Evolutionary conservation across 1,140 invertebrate genomes (phyloP).

Genomic region (Drosophila mauritiana): DNA sequence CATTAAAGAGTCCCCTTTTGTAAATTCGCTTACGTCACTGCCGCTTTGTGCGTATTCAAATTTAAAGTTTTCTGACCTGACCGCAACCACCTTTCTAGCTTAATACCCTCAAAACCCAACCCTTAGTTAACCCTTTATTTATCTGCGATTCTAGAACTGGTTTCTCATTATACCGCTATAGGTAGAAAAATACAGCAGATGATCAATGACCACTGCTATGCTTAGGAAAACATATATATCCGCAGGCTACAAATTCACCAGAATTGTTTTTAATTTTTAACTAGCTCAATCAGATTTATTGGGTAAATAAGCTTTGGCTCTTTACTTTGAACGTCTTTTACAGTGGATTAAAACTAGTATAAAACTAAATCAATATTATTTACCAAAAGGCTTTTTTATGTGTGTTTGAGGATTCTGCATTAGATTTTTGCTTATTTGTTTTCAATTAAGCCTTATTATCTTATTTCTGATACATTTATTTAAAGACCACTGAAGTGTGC

Average conservation of each 20-base stretch:
- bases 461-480: no score
- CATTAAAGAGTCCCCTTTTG: not conserved
- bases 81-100: constrained; percentile 42
- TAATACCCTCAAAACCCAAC: constrained; percentile 28
- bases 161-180: constrained; percentile 12
- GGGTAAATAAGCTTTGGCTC: constrained; percentile 10
- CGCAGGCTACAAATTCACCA: not conserved
- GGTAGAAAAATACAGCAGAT: constrained; percentile 27
- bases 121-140: constrained; percentile 38
- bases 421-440: no score
- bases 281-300: constrained; percentile 7
- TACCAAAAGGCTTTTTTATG: no score
- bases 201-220: constrained; percentile 25
- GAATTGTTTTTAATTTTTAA: constrained; percentile 2
- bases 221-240: not conserved
- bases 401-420: no score
- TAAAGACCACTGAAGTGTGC: no score
- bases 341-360: not conserved
- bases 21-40: not conserved
- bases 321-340: not conserved
- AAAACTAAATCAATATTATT: not conserved
- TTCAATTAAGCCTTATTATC: no score
- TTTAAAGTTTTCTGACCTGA: constrained; percentile 26
- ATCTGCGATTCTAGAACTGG: constrained; percentile 25
- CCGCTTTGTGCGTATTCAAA: not conserved